Conservation (phyloP, 2,888 invertebrate species). For the Polyploca ridens region DNA sequence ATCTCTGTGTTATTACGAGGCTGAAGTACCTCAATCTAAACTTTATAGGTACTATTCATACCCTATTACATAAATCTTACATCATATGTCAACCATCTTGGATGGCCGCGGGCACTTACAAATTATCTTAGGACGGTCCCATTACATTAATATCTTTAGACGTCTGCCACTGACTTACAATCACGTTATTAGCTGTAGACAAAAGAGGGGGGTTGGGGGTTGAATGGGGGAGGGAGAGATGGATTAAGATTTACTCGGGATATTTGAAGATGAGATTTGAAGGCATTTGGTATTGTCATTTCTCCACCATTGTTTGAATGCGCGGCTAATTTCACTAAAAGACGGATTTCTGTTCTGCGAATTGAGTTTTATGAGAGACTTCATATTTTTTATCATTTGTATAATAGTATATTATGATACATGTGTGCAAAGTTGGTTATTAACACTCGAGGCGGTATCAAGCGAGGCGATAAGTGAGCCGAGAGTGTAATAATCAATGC, state of each 20-base stretch:
- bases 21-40: not conserved
- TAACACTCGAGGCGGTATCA: too few species aligned
- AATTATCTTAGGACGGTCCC: conserved; percentile 53
- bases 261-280: conserved; percentile 75
- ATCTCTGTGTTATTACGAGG: too few species aligned
- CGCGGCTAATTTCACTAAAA: conserved; percentile 48
- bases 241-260: conserved; percentile 76
- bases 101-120: conserved; percentile 43
- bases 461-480: too few species aligned
- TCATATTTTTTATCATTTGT: not conserved
- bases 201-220: conserved; percentile 35
- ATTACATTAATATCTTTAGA: conserved; percentile 71
- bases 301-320: conserved; percentile 52
- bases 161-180: conserved; percentile 64
- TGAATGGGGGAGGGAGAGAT: conserved; percentile 30
- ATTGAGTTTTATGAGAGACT: not conserved
- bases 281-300: conserved; percentile 54
- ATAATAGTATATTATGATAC: too few species aligned
- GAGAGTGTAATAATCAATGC: too few species aligned
- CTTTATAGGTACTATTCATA: not conserved
- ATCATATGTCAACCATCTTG: conserved; percentile 25
- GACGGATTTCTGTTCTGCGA: conserved; percentile 19
- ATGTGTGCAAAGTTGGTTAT: too few species aligned
- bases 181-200: conserved; percentile 62
- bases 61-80: conserved; percentile 30